Percentiles rank a stretch among this genome's conserved stretches.
Conservation (phyloP, 2,113 vertebrate genomes). For the Pedionomus torquatus region DNA sequence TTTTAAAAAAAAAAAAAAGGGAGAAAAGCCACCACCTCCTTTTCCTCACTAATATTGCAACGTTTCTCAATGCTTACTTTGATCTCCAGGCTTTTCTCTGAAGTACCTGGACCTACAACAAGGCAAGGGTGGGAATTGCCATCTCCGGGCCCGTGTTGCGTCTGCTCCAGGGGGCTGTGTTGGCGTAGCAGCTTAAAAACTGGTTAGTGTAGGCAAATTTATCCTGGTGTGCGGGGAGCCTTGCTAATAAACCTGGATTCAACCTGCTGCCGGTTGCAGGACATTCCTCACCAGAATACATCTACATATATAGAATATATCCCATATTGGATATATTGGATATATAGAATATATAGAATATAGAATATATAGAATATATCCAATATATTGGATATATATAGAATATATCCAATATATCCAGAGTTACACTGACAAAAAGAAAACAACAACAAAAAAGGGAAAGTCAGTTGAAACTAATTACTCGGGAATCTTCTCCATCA, state of each 20-base stretch:
- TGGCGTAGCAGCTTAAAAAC: neutral
- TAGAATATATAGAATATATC: no score
- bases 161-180: neutral
- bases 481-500: neutral
- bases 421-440: neutral
- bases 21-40: neutral
- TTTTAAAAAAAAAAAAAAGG: neutral
- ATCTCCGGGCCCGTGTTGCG: fast-evolving
- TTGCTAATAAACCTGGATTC: neutral
- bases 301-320: no score
- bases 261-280: neutral
- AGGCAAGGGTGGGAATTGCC: neutral
- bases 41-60: neutral
- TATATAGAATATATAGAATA: no score
- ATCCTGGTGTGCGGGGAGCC: neutral
- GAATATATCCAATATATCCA: no score
- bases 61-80: neutral
- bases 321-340: no score
- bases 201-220: neutral
- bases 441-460: neutral
- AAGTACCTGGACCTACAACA: fast-evolving
- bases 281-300: neutral
- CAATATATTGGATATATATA: no score
- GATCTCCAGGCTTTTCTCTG: neutral
- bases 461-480: neutral